Evolutionary conservation across 2,113 vertebrate species (phyloP), one percentile per base, ranked within the genome.

Genomic region (Pedetes capensis): DNA sequence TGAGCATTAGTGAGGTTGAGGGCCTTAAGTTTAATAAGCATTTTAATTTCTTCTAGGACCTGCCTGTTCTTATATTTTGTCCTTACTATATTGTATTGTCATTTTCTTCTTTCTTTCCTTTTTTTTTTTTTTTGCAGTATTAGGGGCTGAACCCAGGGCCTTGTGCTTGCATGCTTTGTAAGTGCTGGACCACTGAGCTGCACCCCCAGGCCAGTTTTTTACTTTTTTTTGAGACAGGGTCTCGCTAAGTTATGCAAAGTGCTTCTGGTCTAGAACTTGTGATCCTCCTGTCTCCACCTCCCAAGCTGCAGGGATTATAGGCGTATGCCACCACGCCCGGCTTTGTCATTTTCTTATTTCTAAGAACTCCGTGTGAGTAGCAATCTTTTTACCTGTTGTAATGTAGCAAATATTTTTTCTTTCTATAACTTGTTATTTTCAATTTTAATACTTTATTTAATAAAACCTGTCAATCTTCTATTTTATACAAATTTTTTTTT

Each of bases 31-130:
- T 86, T 95, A 86, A 5, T 27, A 27, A 69, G 3, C 61, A 34
- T 39, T n/a, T 92, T 39, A 76, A 81, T 87, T 72, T 94, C 61
- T 72, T 72, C 55, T 84, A 95, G 68, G 34, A 89, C 49, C 37
- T 69, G 23, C 18, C 20, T 53, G 51, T 59, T 74, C 51, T 8
- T 85, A 14, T 51, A 42, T 91, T 55, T 51, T 34, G 7, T 34
- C 71, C 53, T 8, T 57, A 63, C 17, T 88, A 1, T 63, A 74
- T 0, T 47, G 37, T 55, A 68, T 23, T 64, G n/a, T n/a, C n/a
- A 49, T 78, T 76, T 51, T 90, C 53, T 78, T 83, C 53, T 83
- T 86, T 64, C n/a, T 71, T n/a, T n/a, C n/a, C n/a, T n/a, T n/a
- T n/a, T n/a, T n/a, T n/a, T n/a, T n/a, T n/a, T n/a, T n/a, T n/a